Evolutionary conservation across 2,113 vertebrate species (phyloP), one percentile per base, ranked within the genome.

Genomic region (Rhagologus leucostigma): DNA sequence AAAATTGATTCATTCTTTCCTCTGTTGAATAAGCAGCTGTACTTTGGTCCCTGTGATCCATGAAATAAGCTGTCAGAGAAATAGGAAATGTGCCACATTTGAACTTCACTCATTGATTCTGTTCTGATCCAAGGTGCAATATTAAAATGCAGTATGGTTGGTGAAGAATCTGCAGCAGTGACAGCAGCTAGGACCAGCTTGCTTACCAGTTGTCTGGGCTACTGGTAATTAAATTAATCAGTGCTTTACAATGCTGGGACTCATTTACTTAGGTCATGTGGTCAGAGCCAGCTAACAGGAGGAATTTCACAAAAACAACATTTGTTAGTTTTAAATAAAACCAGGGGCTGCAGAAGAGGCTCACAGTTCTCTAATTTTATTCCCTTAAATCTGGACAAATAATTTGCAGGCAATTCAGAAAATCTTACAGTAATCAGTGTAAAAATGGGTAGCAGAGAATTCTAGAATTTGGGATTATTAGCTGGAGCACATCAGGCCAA

Each of bases 11-110:
- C 94, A 94, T 97, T 97, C 96, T 98, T 96, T 97, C 91, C 95
- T 97, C 97, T 47, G 75, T 96, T 97, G 97, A 98, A 97, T 97
- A 97, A 98, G 97, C 97, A 98, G 96, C 97, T 87, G 87, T 93
- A 93, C 93, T 96, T 93, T 91, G 84, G 76, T 97, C 96, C 95
- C 97, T 96, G 96, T 97, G 97, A 98, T 98, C 98, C 98, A 97
- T 97, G 97, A 98, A 98, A 98, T 97, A 97, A 96, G 94, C 96
- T 97, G 97, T 97, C 96, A 97, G 96, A 92, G 92, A 97, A 96
- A 93, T 84, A 96, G 97, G 97, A 97, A 96, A 96, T 60, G 96
- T 90, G 95, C 87, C 90, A 94, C 65, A 4, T 96, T 97, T 95
- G 97, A 97, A 95, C 96, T 95, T 96, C 94, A 86, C 90, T 84